Base-by-base conservation (phyloP, 2,888 invertebrate genomes). In the Rhopalosiphum nymphaeae region DNA sequence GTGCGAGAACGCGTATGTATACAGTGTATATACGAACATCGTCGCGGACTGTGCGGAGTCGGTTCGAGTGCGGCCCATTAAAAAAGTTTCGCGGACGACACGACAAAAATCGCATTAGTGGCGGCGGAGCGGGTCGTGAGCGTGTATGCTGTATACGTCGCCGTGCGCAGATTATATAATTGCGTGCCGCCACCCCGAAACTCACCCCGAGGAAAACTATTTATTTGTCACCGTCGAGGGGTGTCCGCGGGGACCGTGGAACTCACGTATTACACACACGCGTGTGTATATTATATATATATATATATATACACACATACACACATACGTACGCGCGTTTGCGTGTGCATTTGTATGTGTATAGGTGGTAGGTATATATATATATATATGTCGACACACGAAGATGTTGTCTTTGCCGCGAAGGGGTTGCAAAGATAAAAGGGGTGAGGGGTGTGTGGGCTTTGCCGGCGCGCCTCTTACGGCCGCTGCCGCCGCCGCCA, bases 11-110 rank as follows among this genome's bases (percentile, higher is more conserved):
- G 36, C 21, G 78, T 13, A 46, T 57, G 78, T 57, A 85, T 85
- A 13, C 67, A 36, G 61, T 53, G 53, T 53, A 53, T 53, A 21
- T 21, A 78, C n/a, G n/a, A n/a, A 67, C 67, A 53, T 36, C 67
- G 67, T 57, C n/a, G 86, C 36, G 44, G 46, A 26, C 10, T 26
- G 0, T 36, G 42, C 36, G 57, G 26, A 36, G 91, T 10, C 42
- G 21, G 85, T 78, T 78, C n/a, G 46, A 78, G 85, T 29, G 87
- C 42, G 67, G 67, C 87, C 92, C 87, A 92, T 92, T 92, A 92
- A 92, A 92, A 92, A 92, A 92, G 92, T 92, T 92, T 92, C 49
- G 87, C 42, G 92, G 67, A 87, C 87, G 92, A 87, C 92, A 87
- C 92, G 92, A 92, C 92, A 67, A 92, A 92, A 92, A 92, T 92